phyloP scores from a whole-genome alignment of 1,140 invertebrate species.

The Drosophila punjabiensis region DNA sequence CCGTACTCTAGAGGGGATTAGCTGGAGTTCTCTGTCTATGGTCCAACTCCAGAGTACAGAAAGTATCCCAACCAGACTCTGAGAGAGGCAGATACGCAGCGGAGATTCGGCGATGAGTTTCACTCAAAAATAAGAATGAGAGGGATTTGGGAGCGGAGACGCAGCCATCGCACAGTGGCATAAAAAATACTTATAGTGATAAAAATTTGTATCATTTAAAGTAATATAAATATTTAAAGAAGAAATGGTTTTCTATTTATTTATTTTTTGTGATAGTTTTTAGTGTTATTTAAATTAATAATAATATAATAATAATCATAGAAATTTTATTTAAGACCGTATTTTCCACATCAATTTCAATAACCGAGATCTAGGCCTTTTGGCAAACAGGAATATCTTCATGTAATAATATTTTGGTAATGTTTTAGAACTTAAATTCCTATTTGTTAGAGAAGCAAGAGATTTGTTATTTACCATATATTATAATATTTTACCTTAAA shows the following conservation, averaged over 20 bases:
- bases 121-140: slow-evolving; percentile 45
- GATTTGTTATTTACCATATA: no score
- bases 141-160: slow-evolving; percentile 33
- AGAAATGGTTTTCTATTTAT: background rate
- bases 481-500: no score
- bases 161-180: slow-evolving; percentile 8
- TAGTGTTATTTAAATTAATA: background rate
- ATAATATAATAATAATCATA: no score
- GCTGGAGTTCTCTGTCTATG: slow-evolving; percentile 11
- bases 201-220: background rate
- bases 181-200: background rate
- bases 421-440: no score
- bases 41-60: slow-evolving; percentile 16
- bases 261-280: background rate
- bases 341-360: background rate
- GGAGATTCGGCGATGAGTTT: slow-evolving; percentile 60
- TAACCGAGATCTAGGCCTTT: background rate
- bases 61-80: slow-evolving; percentile 25
- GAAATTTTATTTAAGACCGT: background rate
- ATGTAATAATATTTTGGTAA: no score
- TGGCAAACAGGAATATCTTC: no score
- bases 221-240: background rate
- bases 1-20: slow-evolving; percentile 2
- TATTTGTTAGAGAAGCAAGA: no score
- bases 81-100: slow-evolving; percentile 28